Evolutionary conservation across 2,797 vertebrate species (phyloP).

Genomic region (Acanthurus tractus): DNA sequence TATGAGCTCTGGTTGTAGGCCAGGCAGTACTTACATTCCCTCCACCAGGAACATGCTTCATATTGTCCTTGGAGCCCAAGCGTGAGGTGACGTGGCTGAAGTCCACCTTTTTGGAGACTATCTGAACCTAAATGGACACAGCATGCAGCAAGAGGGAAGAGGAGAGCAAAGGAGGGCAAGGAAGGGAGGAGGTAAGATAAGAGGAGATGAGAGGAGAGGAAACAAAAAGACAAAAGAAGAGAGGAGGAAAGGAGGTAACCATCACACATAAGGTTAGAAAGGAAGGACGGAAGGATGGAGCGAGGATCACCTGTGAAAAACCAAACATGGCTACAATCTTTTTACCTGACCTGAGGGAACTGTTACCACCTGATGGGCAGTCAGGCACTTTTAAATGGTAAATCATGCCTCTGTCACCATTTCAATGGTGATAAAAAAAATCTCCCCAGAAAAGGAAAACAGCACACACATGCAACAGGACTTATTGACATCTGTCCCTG

Average conservation of each 20-base stretch:
- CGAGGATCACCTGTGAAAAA: constrained; percentile 22
- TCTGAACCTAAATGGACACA: constrained; percentile 94
- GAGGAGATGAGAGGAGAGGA: not conserved
- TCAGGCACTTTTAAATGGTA: not conserved
- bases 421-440: not conserved
- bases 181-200: constrained; percentile 7
- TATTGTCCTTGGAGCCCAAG: constrained; percentile 99
- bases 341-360: not conserved
- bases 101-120: constrained; percentile 99
- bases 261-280: constrained; percentile 58
- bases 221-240: constrained; percentile 39
- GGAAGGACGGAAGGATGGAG: constrained; percentile 42
- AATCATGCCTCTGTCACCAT: not conserved
- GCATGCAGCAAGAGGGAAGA: constrained; percentile 84
- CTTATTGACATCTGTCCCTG: constrained; percentile 1
- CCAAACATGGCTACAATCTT: not conserved
- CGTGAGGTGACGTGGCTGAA: constrained; percentile 99
- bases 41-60: constrained; percentile 99
- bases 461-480: constrained; percentile 33
- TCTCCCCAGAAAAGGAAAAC: not conserved
- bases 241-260: constrained; percentile 58
- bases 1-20: constrained; percentile 30
- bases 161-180: constrained; percentile 48
- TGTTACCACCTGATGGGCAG: not conserved
- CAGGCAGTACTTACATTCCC: constrained; percentile 94